A percentile compares a stretch with the other conserved stretches of the same genome.
Conservation (phyloP, 2,888 invertebrate genomes). For the Erebia palarica region DNA sequence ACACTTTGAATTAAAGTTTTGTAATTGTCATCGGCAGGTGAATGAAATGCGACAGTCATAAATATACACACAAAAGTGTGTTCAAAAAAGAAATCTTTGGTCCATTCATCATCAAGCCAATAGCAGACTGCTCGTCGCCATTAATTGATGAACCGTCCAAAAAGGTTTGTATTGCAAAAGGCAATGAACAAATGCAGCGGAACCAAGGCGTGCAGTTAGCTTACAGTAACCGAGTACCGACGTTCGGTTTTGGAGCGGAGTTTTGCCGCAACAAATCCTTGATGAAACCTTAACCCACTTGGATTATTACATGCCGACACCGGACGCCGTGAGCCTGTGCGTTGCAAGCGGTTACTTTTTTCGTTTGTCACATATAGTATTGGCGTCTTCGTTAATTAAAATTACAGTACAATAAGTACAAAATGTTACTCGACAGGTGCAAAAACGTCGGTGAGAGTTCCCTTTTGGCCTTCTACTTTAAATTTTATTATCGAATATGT, state of each 20-base stretch:
- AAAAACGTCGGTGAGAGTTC: background rate
- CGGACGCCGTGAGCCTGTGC: conserved; percentile 62
- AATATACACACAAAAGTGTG: conserved; percentile 32
- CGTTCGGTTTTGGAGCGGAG: conserved; percentile 79
- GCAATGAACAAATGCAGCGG: conserved; percentile 75
- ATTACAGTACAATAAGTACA: conserved; percentile 47
- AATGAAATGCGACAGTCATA: conserved; percentile 55
- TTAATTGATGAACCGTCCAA: conserved; percentile 48
- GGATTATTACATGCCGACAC: conserved; percentile 73
- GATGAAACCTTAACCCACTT: conserved; percentile 82
- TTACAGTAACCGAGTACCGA: conserved; percentile 66
- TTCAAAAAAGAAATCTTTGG: conserved; percentile 48
- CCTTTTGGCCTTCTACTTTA: background rate
- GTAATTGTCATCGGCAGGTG: conserved; percentile 61
- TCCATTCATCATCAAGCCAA: conserved; percentile 53
- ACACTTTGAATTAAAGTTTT: conserved; percentile 38
- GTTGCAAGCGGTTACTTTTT: conserved; percentile 60
- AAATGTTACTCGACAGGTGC: conserved; percentile 16
- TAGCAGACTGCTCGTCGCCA: conserved; percentile 64
- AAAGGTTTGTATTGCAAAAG: conserved; percentile 52
- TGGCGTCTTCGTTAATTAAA: conserved; percentile 2
- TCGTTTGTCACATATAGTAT: conserved; percentile 47
- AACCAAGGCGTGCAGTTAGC: conserved; percentile 73
- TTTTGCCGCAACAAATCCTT: conserved; percentile 83
- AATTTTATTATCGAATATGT: background rate